These are phyloP conservation scores for Struthidea cinerea DNA, from an alignment of 2,113 vertebrate species.

Conservation along the genomic window DNA sequence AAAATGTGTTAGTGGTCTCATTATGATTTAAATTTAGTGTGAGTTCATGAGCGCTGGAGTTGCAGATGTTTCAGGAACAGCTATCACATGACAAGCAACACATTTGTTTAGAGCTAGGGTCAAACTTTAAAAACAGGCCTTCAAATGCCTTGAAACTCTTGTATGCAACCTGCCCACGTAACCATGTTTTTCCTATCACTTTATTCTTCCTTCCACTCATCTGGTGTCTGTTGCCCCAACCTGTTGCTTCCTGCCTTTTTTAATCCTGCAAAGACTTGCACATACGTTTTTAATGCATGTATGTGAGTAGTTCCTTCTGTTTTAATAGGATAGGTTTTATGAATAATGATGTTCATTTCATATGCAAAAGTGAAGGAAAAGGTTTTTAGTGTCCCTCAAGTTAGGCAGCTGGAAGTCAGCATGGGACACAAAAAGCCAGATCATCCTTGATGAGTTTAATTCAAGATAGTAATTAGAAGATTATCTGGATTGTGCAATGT, in stretches of 20 bases:
- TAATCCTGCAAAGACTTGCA: conserved; percentile 13
- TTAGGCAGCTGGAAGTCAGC: background rate
- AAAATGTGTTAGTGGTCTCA: background rate
- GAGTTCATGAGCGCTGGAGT: background rate
- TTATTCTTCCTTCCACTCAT: background rate
- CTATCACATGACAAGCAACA: background rate
- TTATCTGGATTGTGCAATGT: background rate
- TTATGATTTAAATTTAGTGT: background rate
- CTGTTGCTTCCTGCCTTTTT: conserved; percentile 40
- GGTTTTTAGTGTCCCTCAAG: background rate
- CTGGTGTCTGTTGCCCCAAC: background rate
- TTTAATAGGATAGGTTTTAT: background rate
- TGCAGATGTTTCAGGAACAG: background rate
- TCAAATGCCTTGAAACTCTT: background rate
- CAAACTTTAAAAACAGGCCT: background rate
- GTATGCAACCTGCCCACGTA: background rate
- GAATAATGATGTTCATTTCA: background rate
- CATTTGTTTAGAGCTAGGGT: background rate
- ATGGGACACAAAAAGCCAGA: background rate
- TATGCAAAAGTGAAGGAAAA: background rate
- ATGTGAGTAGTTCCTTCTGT: background rate
- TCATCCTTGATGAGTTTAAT: background rate
- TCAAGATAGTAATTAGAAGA: background rate
- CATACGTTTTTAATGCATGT: background rate
- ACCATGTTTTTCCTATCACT: background rate